These are phyloP conservation scores for Mactromeris polynyma DNA, from an alignment of 2,888 invertebrate species.

Conservation along the genomic window DNA sequence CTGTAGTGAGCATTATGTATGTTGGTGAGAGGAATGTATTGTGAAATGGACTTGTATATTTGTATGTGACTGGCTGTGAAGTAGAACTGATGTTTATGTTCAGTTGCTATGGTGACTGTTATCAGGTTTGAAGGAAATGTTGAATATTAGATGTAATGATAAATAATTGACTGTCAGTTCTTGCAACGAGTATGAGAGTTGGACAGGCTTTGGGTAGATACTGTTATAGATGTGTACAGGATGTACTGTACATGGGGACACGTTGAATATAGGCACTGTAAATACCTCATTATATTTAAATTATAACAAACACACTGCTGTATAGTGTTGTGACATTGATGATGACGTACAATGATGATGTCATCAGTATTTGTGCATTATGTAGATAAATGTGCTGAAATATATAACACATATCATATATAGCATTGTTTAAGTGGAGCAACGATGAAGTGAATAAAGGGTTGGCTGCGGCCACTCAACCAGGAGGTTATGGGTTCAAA, in stretches of 20 bases:
- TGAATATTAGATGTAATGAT: not conserved
- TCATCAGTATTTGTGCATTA: not conserved
- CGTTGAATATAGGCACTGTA: not conserved
- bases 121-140: not conserved
- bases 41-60: not conserved
- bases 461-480: not conserved
- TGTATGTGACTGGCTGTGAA: not conserved
- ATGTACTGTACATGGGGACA: not conserved
- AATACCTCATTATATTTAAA: slow-evolving; percentile 15
- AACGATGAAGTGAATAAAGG: not conserved
- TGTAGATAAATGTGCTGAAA: slow-evolving; percentile 6
- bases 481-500: not conserved
- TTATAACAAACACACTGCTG: slow-evolving; percentile 15
- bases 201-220: not conserved
- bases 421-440: not conserved
- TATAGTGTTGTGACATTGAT: slow-evolving; percentile 2
- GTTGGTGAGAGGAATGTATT: not conserved
- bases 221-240: not conserved
- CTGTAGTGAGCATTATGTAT: slow-evolving; percentile 20
- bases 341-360: not conserved
- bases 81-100: not conserved
- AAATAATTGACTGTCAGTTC: not conserved
- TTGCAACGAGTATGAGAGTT: not conserved
- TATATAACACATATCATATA: slow-evolving; percentile 19
- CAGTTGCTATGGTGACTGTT: not conserved